Base-by-base conservation (phyloP, 2,113 vertebrate species). In the Glaucomys volans region DNA sequence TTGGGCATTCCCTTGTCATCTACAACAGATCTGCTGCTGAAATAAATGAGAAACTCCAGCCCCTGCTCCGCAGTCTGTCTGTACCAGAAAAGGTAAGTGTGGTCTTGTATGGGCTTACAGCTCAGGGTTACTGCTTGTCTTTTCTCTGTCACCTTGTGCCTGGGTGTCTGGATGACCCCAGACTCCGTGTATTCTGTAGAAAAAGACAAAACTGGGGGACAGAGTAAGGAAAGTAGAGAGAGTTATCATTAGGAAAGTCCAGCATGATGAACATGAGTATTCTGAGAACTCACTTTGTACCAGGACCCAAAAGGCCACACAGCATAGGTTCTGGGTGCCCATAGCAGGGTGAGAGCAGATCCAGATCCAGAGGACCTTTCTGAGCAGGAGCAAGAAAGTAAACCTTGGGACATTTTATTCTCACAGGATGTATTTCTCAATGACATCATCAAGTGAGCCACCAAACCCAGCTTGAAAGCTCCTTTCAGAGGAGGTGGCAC, bases 21-120 rank as follows among this genome's bases (percentile, higher is more conserved):
- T 0, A 67, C 0, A 9, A 1, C 0, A 37, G 0, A 0, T 5
- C 3, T 0, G 44, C 3, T 52, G 28, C 0, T 0, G 24, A 98
- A 94, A 12, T 82, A 96, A 84, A 22, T 82, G 9, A 97, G 59
- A 0, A 84, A 1, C 32, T 96, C 40, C 26, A 28, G 30, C 2
- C 66, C 86, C 47, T 4, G 20, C 0, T 0, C 11, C 0, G 8
- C 20, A 1, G 20, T 76, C 94, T 97, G 76, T 71, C 82, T 92
- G 20, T 98, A 97, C 97, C 97, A 96, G 72, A 11, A 93, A 67
- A 97, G 87, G 3, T 0, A 0, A 0, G 0, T 0, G 3, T 96
- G 93, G 1, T 28, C 30, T 17, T 47, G 22, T 22, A 88, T 24
- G 7, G 81, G 88, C 3, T 95, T 7, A 69, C 94, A 97, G 1